These are phyloP conservation scores for Odontothrips loti DNA, from an alignment of 2,888 invertebrate species.

Conservation along the genomic window DNA sequence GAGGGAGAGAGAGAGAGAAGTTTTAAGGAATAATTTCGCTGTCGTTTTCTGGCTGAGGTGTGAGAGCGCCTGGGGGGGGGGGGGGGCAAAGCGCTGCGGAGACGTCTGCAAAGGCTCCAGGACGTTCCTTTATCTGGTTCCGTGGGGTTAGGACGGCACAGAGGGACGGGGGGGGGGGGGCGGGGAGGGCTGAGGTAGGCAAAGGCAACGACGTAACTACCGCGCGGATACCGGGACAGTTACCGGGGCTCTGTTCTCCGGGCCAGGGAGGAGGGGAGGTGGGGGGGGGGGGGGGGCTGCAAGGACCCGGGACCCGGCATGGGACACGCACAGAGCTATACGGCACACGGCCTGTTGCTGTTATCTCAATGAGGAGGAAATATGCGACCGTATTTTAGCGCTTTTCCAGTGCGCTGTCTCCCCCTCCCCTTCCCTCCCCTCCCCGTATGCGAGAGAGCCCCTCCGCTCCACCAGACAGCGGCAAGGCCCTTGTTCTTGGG, in stretches of 20 bases:
- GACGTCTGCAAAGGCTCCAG: background rate
- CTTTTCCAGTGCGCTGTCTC: background rate
- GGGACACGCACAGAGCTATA: no score
- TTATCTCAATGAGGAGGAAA: slow-evolving; percentile 26
- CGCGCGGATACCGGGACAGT: no score
- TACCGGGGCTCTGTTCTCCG: no score
- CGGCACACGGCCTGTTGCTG: background rate
- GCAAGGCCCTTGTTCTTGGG: background rate
- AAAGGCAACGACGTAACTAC: no score
- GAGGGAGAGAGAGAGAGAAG: no score
- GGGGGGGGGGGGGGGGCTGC: background rate
- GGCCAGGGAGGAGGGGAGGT: background rate
- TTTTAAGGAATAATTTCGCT: no score
- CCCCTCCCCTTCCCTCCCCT: background rate
- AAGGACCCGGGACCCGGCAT: no score
- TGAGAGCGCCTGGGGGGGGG: background rate
- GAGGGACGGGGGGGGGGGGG: background rate
- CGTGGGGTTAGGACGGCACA: background rate
- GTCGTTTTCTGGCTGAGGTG: background rate
- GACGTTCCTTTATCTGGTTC: background rate
- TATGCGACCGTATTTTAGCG: slow-evolving; percentile 24
- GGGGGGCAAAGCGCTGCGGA: background rate
- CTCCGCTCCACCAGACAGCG: background rate
- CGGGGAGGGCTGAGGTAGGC: background rate
- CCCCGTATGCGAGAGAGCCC: background rate